phyloP scores from a whole-genome alignment of 2,113 vertebrate species.

The Telmatochromis sp. region DNA sequence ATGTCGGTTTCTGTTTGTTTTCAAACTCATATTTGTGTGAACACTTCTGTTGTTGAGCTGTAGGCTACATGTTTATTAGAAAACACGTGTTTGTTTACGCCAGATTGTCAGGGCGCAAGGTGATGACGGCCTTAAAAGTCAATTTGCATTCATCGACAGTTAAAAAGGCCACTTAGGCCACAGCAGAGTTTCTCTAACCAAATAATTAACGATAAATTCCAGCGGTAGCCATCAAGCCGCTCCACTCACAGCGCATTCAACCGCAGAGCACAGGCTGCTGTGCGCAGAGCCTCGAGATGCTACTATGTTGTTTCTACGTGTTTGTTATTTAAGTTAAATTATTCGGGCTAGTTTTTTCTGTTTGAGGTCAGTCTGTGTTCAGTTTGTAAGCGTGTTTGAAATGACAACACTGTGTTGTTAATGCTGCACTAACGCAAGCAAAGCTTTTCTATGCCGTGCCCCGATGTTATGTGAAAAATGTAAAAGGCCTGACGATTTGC shows the following conservation, averaged over 20 bases:
- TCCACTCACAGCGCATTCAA: background rate
- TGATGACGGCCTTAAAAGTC: background rate
- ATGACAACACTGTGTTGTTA: conserved; percentile 56
- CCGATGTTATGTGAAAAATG: conserved; percentile 58
- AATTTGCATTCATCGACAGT: conserved; percentile 2
- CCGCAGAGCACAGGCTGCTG: background rate
- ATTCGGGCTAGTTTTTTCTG: conserved; percentile 60
- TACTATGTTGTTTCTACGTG: conserved; percentile 61
- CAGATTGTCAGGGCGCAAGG: background rate
- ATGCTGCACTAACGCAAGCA: conserved; percentile 64
- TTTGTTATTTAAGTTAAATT: conserved; percentile 80
- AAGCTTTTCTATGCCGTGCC: conserved; percentile 57
- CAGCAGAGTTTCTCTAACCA: conserved; percentile 13
- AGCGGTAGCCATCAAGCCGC: background rate
- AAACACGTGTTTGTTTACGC: conserved; percentile 50
- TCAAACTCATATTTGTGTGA: conserved; percentile 49
- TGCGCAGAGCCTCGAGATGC: conserved; percentile 37
- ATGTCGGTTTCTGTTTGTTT: conserved; percentile 63
- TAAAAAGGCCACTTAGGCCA: background rate
- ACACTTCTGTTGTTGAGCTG: conserved; percentile 41
- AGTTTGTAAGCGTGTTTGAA: conserved; percentile 65
- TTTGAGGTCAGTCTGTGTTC: conserved; percentile 65
- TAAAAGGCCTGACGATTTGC: conserved; percentile 53
- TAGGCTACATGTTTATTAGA: conserved; percentile 44
- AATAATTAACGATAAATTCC: conserved; percentile 1